Evolutionary conservation across 2,113 vertebrate species (phyloP).

Genomic region (Sebastes fasciatus): DNA sequence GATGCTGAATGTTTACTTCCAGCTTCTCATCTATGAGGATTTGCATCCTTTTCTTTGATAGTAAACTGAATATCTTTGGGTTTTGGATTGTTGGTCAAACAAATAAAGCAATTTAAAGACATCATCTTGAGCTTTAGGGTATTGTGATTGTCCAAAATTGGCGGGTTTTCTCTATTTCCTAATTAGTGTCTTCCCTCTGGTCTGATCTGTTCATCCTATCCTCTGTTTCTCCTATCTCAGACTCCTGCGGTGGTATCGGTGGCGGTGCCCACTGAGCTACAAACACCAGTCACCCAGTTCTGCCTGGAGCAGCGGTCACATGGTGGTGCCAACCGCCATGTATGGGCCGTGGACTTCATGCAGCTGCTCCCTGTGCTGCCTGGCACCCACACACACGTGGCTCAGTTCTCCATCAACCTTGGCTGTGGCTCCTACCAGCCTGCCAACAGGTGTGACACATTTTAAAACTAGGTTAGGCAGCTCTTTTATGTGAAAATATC

Average conservation of each 20-base stretch:
- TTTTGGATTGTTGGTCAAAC: not conserved
- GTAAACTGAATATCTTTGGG: not conserved
- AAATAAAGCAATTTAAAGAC: not conserved
- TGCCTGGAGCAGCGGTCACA: conserved; percentile 94
- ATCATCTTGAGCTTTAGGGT: not conserved
- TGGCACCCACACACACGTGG: conserved; percentile 91
- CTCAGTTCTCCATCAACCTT: conserved; percentile 97
- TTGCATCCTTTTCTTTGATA: not conserved
- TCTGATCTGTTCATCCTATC: conserved; percentile 1
- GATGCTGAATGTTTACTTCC: not conserved
- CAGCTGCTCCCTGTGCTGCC: conserved; percentile 93
- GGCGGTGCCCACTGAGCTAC: conserved; percentile 91
- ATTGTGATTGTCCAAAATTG: not conserved
- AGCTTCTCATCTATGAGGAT: not conserved
- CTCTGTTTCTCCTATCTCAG: conserved; percentile 70
- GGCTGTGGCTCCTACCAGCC: conserved; percentile 97
- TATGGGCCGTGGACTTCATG: conserved; percentile 97
- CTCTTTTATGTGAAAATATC: conserved; percentile 8
- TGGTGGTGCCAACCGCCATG: conserved; percentile 88
- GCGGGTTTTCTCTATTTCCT: not conserved
- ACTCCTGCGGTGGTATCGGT: conserved; percentile 92
- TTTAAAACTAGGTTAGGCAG: conserved; percentile 31
- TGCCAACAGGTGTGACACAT: conserved; percentile 91
- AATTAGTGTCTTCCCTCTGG: not conserved
- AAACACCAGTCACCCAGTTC: conserved; percentile 93